These are phyloP conservation scores for Tetheella fluctuosa DNA, from an alignment of 2,888 invertebrate species.

Conservation along the genomic window DNA sequence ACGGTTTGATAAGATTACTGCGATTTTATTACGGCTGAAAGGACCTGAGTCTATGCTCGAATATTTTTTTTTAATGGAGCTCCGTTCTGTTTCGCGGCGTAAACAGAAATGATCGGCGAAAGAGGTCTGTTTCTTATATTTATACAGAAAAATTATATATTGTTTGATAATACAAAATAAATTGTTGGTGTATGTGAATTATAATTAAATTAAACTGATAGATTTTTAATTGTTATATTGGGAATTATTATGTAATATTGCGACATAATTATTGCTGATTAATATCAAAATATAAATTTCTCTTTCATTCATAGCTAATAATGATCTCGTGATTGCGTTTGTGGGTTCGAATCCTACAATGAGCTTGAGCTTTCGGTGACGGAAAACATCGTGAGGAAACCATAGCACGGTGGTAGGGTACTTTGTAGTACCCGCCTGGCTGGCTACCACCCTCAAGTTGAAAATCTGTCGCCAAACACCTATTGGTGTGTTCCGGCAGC, in stretches of 20 bases:
- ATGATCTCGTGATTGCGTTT: too few relatives aligned
- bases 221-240: conserved; percentile 13
- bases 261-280: conserved; percentile 23
- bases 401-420: too few relatives aligned
- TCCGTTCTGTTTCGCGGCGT: conserved; percentile 35
- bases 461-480: too few relatives aligned
- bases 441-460: too few relatives aligned
- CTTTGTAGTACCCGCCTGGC: too few relatives aligned
- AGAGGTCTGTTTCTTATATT: conserved; percentile 38
- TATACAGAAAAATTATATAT: conserved; percentile 41
- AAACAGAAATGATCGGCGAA: conserved; percentile 37
- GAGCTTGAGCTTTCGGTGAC: too few relatives aligned
- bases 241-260: conserved; percentile 27
- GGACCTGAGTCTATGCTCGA: conserved; percentile 20
- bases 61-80: conserved; percentile 27
- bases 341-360: too few relatives aligned
- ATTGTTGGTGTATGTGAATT: neutral
- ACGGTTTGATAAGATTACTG: conserved; percentile 25
- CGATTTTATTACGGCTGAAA: conserved; percentile 23
- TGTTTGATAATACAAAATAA: neutral
- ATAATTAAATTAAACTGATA: neutral
- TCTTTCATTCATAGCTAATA: too few relatives aligned
- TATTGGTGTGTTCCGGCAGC: too few relatives aligned
- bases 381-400: too few relatives aligned
- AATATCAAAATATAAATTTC: neutral